Evolutionary conservation across 2,888 invertebrate genomes (phyloP), one percentile per base, ranked within the genome.

Genomic region (Melieria omissa): DNA sequence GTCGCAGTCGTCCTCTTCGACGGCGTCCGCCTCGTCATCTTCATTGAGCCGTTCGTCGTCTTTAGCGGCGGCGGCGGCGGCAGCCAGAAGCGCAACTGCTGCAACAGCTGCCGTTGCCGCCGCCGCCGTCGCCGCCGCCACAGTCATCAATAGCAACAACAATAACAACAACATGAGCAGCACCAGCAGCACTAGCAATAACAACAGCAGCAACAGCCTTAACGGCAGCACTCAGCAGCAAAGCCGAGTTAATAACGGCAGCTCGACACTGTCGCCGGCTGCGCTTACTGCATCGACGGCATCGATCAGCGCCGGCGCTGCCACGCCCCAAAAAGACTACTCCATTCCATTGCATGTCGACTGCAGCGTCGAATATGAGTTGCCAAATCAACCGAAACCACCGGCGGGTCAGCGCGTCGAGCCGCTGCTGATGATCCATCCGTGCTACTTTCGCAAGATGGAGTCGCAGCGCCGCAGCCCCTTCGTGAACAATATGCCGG

Each of bases 321-420:
- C 88, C 86, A 88, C 87, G 86, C 81, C 82, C 82, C 90, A 91
- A 86, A 94, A 94, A 89, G 94, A 95, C 88, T 95, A 93, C 89
- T 92, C 92, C 87, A 91, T 93, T 88, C 95, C 95, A 83, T 89
- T 95, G 86, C 94, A 95, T 89, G 95, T 95, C 87, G 95, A 95
- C 88, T 95, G 95, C 89, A 94, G 94, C 89, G 95, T 95, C 83
- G 95, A 95, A 88, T 95, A 95, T 90, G 95, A 95, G 89, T 89
- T 95, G 87, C 95, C 95, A 83, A 95, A 94, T 87, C 93, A 94
- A 88, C 94, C 94, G 80, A 94, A 94, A 88, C 95, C 95, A 81
- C 94, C 95, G 80, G 93, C 93, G 85, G 94, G 94, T 78, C 92
- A 92, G 86, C 89, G 93, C 85, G 92, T 93, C 84, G 95, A 95